Conservation (phyloP, 2,888 invertebrate species). For the Brassicogethes aeneus region DNA sequence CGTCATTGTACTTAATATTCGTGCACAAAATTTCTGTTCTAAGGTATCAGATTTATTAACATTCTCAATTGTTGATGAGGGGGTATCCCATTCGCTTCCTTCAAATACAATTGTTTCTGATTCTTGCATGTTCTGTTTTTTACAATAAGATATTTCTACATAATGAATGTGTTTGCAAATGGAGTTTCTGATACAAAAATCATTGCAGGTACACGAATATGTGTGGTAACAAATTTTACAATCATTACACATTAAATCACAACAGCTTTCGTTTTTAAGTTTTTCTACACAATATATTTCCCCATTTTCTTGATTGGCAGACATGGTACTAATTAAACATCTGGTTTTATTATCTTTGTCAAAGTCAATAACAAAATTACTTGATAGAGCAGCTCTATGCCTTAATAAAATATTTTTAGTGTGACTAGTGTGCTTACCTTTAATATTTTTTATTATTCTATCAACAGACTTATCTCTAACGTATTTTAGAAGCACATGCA, state of each 20-base stretch:
- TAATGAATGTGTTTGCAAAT: conserved; percentile 1
- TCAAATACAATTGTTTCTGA: not conserved
- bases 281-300: conserved; percentile 4
- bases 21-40: too few species aligned
- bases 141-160: too few species aligned
- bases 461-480: not conserved
- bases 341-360: not conserved
- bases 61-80: too few species aligned
- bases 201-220: conserved; percentile 4
- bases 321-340: not conserved
- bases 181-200: not conserved
- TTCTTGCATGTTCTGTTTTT: too few species aligned
- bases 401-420: not conserved
- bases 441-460: not conserved
- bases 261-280: too few species aligned
- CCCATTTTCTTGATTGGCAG: not conserved
- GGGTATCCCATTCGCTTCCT: too few species aligned
- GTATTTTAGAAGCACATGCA: not conserved
- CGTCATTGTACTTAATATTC: too few species aligned
- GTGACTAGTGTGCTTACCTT: not conserved
- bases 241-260: conserved; percentile 3
- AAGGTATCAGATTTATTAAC: too few species aligned
- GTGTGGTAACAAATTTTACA: conserved; percentile 2
- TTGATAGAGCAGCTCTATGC: conserved; percentile 1
- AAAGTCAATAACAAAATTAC: not conserved